Evolutionary conservation across 2,113 vertebrate species (phyloP).

Genomic region (Hassar affinis): DNA sequence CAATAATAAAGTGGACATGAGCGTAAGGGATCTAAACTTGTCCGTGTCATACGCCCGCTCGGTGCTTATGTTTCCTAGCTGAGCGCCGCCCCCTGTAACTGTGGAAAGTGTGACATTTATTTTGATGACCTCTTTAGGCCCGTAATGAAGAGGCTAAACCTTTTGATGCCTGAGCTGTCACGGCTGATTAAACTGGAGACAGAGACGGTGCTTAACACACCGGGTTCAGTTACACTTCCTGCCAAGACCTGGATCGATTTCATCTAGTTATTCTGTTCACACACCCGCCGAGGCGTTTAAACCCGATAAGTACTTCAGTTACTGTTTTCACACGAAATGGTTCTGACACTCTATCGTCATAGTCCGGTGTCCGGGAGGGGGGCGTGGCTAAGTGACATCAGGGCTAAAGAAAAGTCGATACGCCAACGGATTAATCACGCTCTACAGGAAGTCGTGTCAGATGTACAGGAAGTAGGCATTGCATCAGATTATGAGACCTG

Average conservation of each 20-base stretch:
- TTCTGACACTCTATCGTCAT: too few species aligned
- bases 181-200: conserved; percentile 64
- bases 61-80: neutral
- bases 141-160: conserved; percentile 60
- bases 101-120: conserved; percentile 70
- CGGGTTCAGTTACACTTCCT: conserved; percentile 56
- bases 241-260: neutral
- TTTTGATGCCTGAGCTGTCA: conserved; percentile 60
- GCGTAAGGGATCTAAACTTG: neutral
- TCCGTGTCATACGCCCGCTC: neutral
- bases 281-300: neutral
- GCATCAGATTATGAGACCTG: neutral
- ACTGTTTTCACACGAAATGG: neutral
- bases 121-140: conserved; percentile 73
- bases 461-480: neutral
- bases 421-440: neutral
- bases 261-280: neutral
- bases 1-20: too few species aligned
- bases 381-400: neutral
- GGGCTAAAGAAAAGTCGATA: neutral
- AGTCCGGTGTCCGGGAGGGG: neutral
- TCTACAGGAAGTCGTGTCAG: neutral
- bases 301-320: neutral
- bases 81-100: neutral
- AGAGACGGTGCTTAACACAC: conserved; percentile 60